Evolutionary conservation across 2,888 invertebrate genomes (phyloP), one percentile per base, ranked within the genome.

Genomic region (Tricholauxania praeusta): DNA sequence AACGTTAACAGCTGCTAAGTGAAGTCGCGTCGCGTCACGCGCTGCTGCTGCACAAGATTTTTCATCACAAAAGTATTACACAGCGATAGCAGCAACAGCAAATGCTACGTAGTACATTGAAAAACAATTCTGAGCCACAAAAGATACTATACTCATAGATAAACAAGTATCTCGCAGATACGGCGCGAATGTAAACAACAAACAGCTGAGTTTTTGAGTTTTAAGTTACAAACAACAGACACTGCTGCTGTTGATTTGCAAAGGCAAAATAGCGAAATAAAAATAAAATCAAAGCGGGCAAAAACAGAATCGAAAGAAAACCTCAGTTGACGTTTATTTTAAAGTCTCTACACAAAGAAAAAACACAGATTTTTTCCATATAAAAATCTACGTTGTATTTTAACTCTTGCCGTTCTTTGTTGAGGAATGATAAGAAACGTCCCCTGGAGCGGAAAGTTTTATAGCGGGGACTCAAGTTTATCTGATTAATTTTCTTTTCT

Each of bases 121-220:
- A 39, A 39, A 39, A 39, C 10, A 10, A 39, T 39, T 39, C 39
- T 39, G 8, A 39, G 39, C 39, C 10, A 39, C 39, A 39, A 39
- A 39, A 39, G 39, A 39, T 39, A 39, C 39, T 39, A 39, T 39
- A 10, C 28, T 28, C 10, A 10, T 39, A 39, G 39, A 39, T 39
- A 39, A 39, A 39, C 39, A 39, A 39, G 39, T 52, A 19, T 17
- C 48, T 10, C 65, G 19, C 8, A n/a, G 51, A 65, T 19, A 32
- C 51, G 10, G n/a, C 22, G 22, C 12, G 17, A 71, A 75, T 71
- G 72, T 74, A 73, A 74, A 75, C 73, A 74, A 72, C 65, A 73
- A 75, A 72, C 77, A 77, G 75, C 75, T 77, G 77, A 74, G 75
- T 63, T 55, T 62, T 15, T n/a, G 17, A 39, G 51, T 17, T 14